Conservation (phyloP, 2,888 invertebrate species). For the Phengaris alcon region DNA sequence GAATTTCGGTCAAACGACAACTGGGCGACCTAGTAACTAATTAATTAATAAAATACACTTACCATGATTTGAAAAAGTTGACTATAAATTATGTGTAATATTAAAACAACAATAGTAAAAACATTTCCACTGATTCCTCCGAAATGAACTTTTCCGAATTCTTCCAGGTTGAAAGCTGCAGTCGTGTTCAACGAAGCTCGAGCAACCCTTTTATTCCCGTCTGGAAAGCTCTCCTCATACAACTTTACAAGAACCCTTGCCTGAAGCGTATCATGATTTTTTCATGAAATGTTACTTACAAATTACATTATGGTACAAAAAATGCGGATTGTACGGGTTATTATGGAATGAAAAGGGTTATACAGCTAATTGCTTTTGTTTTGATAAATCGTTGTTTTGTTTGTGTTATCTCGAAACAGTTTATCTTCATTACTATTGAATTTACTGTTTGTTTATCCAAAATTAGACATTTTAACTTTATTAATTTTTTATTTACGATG, state of each 20-base stretch:
- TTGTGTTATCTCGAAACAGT: constrained; percentile 11
- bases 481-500: neutral
- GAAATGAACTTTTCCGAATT: constrained; percentile 17
- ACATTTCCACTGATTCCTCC: constrained; percentile 3
- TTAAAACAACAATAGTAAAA: neutral
- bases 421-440: constrained; percentile 11
- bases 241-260: constrained; percentile 22
- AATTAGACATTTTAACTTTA: neutral
- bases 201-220: constrained; percentile 25
- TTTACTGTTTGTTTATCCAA: neutral
- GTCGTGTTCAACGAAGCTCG: constrained; percentile 14
- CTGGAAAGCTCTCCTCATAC: constrained; percentile 21
- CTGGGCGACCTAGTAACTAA: too few species aligned
- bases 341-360: constrained; percentile 55
- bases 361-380: constrained; percentile 60
- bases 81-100: neutral
- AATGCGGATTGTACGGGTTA: constrained; percentile 27
- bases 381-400: constrained; percentile 62
- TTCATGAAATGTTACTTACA: constrained; percentile 26
- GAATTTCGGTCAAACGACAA: too few species aligned
- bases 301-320: constrained; percentile 14
- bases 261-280: constrained; percentile 21
- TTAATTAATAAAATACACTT: too few species aligned
- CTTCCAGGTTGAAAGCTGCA: constrained; percentile 11
- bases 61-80: too few species aligned